Percentiles rank a stretch among this genome's conserved stretches.
Conservation (phyloP, 2,113 vertebrate genomes). For the Mesocricetus auratus region DNA sequence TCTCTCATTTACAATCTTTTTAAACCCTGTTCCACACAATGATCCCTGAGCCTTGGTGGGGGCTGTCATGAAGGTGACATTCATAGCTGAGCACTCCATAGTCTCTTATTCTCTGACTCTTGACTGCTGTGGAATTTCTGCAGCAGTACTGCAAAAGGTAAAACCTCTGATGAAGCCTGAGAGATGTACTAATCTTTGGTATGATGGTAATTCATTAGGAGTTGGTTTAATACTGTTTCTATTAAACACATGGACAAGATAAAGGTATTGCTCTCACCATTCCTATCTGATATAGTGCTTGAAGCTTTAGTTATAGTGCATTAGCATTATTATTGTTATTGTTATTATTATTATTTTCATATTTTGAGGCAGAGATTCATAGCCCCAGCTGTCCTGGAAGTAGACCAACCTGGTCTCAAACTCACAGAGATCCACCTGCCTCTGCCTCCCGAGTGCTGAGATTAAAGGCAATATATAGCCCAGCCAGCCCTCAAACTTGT, state of each 20-base stretch:
- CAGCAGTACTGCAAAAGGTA: neutral
- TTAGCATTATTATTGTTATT: too few relatives aligned
- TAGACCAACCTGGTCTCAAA: neutral
- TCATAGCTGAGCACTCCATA: too few relatives aligned
- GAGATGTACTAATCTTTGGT: too few relatives aligned
- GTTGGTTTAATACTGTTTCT: neutral
- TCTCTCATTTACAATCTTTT: neutral
- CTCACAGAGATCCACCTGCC: neutral
- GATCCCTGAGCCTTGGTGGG: neutral
- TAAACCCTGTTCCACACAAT: neutral
- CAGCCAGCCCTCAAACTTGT: neutral
- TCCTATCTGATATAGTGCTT: neutral
- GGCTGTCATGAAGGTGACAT: neutral
- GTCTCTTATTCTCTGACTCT: neutral
- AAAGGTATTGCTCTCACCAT: neutral
- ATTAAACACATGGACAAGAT: neutral
- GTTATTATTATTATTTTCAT: neutral
- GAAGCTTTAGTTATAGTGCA: neutral
- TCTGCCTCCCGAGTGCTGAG: neutral
- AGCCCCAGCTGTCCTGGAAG: neutral
- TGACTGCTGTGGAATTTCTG: neutral
- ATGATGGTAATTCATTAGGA: neutral
- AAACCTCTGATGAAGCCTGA: neutral
- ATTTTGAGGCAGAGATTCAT: neutral
- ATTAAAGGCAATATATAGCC: neutral